Base-by-base conservation (phyloP, 1,140 invertebrate genomes). In the Lycorma delicatula region DNA sequence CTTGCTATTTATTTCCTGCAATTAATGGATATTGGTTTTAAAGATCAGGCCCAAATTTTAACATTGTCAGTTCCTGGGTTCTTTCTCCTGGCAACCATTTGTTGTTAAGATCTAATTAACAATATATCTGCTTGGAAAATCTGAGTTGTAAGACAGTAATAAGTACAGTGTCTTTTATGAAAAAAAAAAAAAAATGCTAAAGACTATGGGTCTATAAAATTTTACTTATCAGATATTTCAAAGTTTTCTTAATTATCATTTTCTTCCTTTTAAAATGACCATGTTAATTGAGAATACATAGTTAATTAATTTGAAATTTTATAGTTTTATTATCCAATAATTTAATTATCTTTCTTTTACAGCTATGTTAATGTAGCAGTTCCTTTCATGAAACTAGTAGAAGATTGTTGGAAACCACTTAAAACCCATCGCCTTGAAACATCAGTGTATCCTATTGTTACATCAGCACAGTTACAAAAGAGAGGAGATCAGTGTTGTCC, bases 361-460 rank as follows among this genome's bases (percentile, higher is more conserved):
- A 60, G 61, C 20, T 64, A 63, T 29, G 46, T 59, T 3, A 63
- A 63, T 29, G 31, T 63, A 7, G 47, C 41, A 5, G 59, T 60
- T 3, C 48, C 58, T 3, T 59, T 60, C 44, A 48, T 46, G 2
- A 49, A 28, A 34, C 26, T 54, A 5, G 1, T 48, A 13, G 57
- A 61, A 13, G 3, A 41, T 11, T 57, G 51, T 52, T 61, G 60
- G 62, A 16, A 20, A 28, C 60, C 63, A 2, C 47, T 64, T n/a
- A 28, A 31, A n/a, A 20, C 27, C 4, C 61, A 64, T 23, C 27
- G 53, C 27, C 47, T 36, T n/a, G 36, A 23, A 13, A 49, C 47
- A 0, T 44, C 56, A 1, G 46, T 27, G 1, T 57, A 23, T 26
- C 34, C 41, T 5, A 20, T 36, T n/a, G 48, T 22, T 3, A 57